Evolutionary conservation across 2,797 vertebrate species (phyloP), one percentile per base, ranked within the genome.

Genomic region (Chloroceryle amazona): DNA sequence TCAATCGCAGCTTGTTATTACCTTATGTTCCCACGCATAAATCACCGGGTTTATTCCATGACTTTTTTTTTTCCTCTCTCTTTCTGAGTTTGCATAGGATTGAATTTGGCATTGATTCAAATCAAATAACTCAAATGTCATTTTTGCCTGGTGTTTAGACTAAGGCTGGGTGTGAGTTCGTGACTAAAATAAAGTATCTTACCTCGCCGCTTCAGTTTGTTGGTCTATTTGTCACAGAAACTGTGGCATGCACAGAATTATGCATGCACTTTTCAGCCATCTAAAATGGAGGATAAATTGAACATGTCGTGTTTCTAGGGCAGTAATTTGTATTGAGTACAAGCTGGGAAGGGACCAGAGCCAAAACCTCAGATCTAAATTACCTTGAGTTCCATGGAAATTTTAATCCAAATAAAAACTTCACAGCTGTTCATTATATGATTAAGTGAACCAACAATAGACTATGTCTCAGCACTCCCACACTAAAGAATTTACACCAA

Each of bases 251-350:
- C 65, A 86, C 29, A 93, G 93, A 97, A 98, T 97, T 96, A 97
- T 94, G 72, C 91, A 82, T 94, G 92, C 90, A 94, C 90, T 97
- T 97, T 79, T 96, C 75, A 96, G 60, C 47, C 70, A 66, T 52
- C 70, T 93, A 85, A 97, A 88, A 91, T 76, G 68, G 79, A 92
- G 86, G 73, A 96, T 94, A 95, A 96, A 96, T 86, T 79, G 95
- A 97, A 95, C 51, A 68, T 91, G 88, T 91, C 62, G 60, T 85
- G 62, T 35, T 95, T 96, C 76, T 95, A 97, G 89, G 74, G 92
- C 92, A 92, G 88, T 92, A 84, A 96, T 96, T 98, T 97, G 96
- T 97, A 96, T 95, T 91, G 75, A 96, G 90, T 96, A 94, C 92
- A 97, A 97, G 94, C 94, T 68, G 70, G 44, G 86, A 67, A 95